Evolutionary conservation across 2,113 vertebrate species (phyloP).

Genomic region (Nothoprocta pentlandii): DNA sequence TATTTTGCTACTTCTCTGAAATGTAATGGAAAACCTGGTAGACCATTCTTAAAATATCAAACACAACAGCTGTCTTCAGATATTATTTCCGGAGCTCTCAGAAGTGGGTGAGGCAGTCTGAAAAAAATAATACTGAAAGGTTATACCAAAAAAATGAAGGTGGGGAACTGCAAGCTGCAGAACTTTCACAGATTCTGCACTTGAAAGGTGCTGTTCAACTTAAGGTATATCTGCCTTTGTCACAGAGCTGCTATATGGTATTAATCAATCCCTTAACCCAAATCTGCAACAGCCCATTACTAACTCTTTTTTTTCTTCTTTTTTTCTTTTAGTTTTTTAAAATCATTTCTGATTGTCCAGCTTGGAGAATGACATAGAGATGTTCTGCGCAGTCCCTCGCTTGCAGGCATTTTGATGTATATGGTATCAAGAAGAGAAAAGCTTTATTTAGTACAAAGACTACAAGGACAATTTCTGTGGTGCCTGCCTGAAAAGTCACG

Average conservation of each 20-base stretch:
- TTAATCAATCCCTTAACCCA: background rate
- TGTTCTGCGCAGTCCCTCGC: background rate
- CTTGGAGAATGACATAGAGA: background rate
- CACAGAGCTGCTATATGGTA: background rate
- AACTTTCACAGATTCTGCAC: background rate
- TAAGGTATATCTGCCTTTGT: background rate
- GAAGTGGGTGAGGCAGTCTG: background rate
- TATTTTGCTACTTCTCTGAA: background rate
- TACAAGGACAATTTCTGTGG: background rate
- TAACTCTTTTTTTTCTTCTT: background rate
- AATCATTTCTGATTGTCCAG: accelerated
- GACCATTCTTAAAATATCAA: background rate
- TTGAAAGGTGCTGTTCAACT: background rate
- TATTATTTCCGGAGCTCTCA: background rate
- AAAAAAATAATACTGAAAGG: background rate
- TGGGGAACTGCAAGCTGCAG: background rate
- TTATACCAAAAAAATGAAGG: background rate
- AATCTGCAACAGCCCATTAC: background rate
- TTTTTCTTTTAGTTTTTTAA: no score
- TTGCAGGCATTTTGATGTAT: background rate
- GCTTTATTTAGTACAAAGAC: background rate
- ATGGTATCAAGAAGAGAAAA: background rate
- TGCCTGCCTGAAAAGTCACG: background rate
- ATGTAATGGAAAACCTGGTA: background rate
- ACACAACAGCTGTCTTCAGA: background rate